Evolutionary conservation across 2,113 vertebrate genomes (phyloP).

Genomic region (Petromus typicus): DNA sequence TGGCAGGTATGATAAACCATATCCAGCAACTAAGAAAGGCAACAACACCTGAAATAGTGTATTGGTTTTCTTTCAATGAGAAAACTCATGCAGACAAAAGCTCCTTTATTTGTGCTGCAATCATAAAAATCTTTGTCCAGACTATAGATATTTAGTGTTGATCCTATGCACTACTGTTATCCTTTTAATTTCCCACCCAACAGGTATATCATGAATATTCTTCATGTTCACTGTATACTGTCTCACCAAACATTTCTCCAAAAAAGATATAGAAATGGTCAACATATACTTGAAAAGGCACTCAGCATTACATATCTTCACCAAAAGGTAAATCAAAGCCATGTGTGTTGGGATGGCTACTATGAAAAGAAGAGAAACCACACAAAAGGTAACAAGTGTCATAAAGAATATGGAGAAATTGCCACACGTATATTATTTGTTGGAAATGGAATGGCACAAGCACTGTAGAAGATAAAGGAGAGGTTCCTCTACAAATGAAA

Average conservation of each 20-base stretch:
- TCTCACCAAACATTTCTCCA: not conserved
- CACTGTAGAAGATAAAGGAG: not conserved
- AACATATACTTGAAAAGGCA: not conserved
- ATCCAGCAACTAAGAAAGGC: not conserved
- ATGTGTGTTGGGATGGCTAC: not conserved
- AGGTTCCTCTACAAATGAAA: not conserved
- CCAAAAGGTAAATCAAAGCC: not conserved
- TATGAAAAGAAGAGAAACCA: not conserved
- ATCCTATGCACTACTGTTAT: not conserved
- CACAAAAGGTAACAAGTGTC: not conserved
- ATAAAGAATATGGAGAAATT: not conserved
- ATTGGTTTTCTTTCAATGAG: slow-evolving; percentile 33
- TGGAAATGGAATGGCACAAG: not conserved
- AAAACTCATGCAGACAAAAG: not conserved
- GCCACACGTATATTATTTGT: not conserved
- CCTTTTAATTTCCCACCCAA: not conserved
- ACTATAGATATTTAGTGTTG: not conserved
- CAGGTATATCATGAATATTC: not conserved
- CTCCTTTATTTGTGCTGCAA: not conserved
- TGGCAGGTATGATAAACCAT: not conserved
- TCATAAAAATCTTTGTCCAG: not conserved
- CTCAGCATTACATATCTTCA: not conserved
- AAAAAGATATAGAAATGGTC: not conserved
- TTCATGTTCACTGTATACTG: not conserved
- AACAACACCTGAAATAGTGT: not conserved